Percentiles rank a stretch among this genome's conserved stretches.
phyloP scores from a whole-genome alignment of 2,888 invertebrate genomes.

The Scotopteryx bipunctaria region DNA sequence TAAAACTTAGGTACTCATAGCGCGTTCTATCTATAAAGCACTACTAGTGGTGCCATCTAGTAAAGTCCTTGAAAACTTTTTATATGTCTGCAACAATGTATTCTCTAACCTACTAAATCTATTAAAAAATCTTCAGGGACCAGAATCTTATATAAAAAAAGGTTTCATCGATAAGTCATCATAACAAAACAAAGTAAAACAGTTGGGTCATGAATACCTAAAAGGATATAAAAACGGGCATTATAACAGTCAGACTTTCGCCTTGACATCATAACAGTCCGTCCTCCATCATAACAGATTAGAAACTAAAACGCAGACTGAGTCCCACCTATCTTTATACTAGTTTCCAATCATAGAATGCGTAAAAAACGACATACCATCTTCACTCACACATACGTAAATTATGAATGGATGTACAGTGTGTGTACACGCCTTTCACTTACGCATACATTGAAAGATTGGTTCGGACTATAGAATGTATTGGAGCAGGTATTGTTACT shows the following conservation, averaged over 20 bases:
- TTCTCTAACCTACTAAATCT: no score
- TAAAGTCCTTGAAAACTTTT: no score
- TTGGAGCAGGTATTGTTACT: conserved; percentile 43
- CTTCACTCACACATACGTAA: conserved; percentile 60
- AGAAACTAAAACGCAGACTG: conserved; percentile 64
- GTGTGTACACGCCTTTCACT: conserved; percentile 75
- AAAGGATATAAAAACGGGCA: neutral
- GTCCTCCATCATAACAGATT: conserved; percentile 36
- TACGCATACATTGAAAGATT: conserved; percentile 49
- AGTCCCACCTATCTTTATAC: conserved; percentile 68
- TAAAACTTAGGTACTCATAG: no score
- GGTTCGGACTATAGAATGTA: conserved; percentile 42
- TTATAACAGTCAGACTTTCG: conserved; percentile 2
- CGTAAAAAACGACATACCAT: conserved; percentile 63
- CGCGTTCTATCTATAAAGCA: no score
- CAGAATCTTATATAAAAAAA: no score
- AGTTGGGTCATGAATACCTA: neutral
- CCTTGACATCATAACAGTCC: conserved; percentile 22
- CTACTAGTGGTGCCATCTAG: no score
- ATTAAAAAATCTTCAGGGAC: no score
- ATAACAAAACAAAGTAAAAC: neutral
- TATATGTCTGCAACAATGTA: no score
- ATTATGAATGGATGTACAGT: conserved; percentile 46
- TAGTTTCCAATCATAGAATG: conserved; percentile 64
- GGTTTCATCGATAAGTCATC: neutral